Evolutionary conservation across 1,140 invertebrate species (phyloP), one percentile per base, ranked within the genome.

Genomic region (Magallana gigas): DNA sequence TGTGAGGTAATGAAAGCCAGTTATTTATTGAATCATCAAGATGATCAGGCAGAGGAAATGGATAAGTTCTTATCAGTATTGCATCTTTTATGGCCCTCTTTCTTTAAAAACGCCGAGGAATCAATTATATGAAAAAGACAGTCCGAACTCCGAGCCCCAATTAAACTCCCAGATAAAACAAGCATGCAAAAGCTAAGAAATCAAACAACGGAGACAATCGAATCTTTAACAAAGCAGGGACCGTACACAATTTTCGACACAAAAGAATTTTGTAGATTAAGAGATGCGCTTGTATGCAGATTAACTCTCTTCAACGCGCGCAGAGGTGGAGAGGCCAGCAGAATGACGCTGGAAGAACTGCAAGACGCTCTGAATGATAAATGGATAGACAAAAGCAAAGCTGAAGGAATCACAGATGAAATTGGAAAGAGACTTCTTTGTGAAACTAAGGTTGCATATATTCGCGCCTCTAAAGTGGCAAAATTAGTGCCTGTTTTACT

Each of bases 271-370:
- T 76, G 71, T 8, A 11, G 9, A 8, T 16, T 90, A 14, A 58
- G 90, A 62, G 62, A 89, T 85, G 29, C 90, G 5, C 29, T 89
- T 18, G 90, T 90, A 12, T 48, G 36, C 36, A 48, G 36, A 48
- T 48, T 48, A 48, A 48, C 58, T 58, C 58, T 58, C 29, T 88
- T 85, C 36, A 90, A 91, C 86, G 90, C 87, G 1, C 76, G 87
- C 57, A 58, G 90, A n/a, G 90, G 90, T 23, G 90, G 88, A 57
- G 90, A 90, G 60, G 84, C 88, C 29, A 59, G 86, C 29, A 68
- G 88, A 9, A 12, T 91, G 11, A 58, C 64, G 36, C 9, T 91
- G 7, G 8, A 60, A 58, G 84, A 91, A 85, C 88, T 81, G 87
- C 82, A 84, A 48, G 86, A 90, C 57, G 90, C 90, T 57, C 9